A percentile compares a stretch with the other conserved stretches of the same genome.
These are phyloP conservation scores for Myopa tessellatipennis DNA, from an alignment of 2,888 invertebrate species.

Conservation along the genomic window DNA sequence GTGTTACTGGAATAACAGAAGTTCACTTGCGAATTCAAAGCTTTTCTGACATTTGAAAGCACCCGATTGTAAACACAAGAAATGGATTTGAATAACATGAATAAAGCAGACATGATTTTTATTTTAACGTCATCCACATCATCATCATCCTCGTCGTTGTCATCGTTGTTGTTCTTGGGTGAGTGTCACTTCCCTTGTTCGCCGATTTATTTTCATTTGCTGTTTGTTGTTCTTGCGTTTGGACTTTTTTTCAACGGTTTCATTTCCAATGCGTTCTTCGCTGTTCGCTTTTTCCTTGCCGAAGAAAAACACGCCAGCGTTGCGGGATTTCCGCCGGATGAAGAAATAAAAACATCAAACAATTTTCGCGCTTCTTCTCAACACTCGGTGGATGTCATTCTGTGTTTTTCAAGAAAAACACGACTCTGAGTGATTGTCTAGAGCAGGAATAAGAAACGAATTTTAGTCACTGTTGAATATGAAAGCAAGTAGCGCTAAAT, in stretches of 20 bases:
- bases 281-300: neutral
- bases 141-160: neutral
- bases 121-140: neutral
- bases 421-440: too few species aligned
- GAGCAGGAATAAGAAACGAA: too few species aligned
- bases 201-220: neutral
- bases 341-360: slow-evolving; percentile 36
- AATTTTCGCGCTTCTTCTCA: neutral
- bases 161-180: neutral
- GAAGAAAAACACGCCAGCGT: slow-evolving; percentile 10
- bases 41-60: slow-evolving; percentile 19
- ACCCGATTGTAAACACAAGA: slow-evolving; percentile 47
- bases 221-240: slow-evolving; percentile 3
- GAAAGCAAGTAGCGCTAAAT: too few species aligned
- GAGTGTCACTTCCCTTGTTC: neutral
- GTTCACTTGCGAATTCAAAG: neutral
- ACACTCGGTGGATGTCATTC: too few species aligned
- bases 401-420: too few species aligned
- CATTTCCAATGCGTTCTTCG: neutral
- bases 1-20: neutral
- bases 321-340: slow-evolving; percentile 36
- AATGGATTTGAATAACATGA: slow-evolving; percentile 54
- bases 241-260: neutral
- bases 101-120: slow-evolving; percentile 47
- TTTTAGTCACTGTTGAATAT: too few species aligned